A percentile compares a stretch with the other conserved stretches of the same genome.
Evolutionary conservation across 2,888 invertebrate species (phyloP).

Genomic region (Xylophagus ater): DNA sequence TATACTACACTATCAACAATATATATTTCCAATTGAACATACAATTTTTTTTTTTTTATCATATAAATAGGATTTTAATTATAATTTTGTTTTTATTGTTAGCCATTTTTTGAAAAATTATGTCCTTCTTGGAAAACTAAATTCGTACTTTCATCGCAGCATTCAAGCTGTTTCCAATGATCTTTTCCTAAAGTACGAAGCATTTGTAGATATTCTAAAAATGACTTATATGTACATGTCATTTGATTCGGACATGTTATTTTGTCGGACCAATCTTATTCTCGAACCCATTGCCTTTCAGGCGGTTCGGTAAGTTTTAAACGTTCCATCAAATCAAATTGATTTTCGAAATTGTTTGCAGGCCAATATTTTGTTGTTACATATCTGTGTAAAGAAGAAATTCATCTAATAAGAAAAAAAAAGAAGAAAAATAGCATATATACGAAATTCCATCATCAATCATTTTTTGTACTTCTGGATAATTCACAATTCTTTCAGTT

Average conservation of each 20-base stretch:
- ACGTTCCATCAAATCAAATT: constrained; percentile 58
- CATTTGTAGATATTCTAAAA: constrained; percentile 29
- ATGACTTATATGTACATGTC: constrained; percentile 26
- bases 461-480: constrained; percentile 60
- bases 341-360: constrained; percentile 58
- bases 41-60: too few species aligned
- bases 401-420: too few species aligned
- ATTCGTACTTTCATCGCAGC: constrained; percentile 18
- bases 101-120: too few species aligned
- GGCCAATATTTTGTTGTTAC: constrained; percentile 71
- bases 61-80: too few species aligned
- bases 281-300: constrained; percentile 62
- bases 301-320: constrained; percentile 57
- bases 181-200: constrained; percentile 27
- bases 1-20: too few species aligned
- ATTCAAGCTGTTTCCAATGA: constrained; percentile 27
- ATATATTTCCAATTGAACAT: too few species aligned
- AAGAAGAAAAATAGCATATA: too few species aligned
- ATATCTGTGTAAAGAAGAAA: constrained; percentile 42
- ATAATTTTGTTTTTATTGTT: too few species aligned
- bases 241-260: constrained; percentile 29
- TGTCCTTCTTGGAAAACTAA: constrained; percentile 15
- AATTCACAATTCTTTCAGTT: constrained; percentile 55
- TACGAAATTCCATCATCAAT: constrained; percentile 71
- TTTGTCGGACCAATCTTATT: constrained; percentile 37